These are phyloP conservation scores for Mus caroli DNA, from an alignment of 2,797 vertebrate species.

Conservation along the genomic window DNA sequence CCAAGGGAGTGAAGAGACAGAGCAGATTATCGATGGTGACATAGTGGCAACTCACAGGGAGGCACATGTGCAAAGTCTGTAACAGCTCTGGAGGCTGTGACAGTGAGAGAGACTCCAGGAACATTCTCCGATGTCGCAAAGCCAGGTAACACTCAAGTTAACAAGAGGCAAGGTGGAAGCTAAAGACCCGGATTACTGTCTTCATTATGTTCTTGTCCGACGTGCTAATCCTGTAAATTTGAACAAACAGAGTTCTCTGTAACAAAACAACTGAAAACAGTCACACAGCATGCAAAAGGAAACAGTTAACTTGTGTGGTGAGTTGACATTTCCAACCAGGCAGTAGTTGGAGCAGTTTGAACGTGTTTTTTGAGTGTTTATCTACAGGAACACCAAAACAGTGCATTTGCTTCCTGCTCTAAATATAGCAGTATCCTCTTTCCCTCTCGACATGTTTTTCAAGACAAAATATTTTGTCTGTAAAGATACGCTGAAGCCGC, in stretches of 20 bases:
- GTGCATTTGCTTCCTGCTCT: constrained; percentile 43
- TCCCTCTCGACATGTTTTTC: constrained; percentile 44
- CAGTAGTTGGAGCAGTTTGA: constrained; percentile 34
- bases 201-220: neutral
- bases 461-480: constrained; percentile 73
- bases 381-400: constrained; percentile 41
- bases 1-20: neutral
- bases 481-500: constrained; percentile 25
- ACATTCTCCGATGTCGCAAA: neutral
- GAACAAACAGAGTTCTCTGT: neutral
- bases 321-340: constrained; percentile 13
- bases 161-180: neutral
- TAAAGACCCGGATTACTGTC: neutral
- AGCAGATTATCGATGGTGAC: neutral
- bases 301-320: constrained; percentile 16
- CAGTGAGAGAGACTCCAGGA: neutral
- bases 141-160: neutral
- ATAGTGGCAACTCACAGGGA: constrained; percentile 14
- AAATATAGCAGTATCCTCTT: constrained; percentile 60
- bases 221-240: neutral
- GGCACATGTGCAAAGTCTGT: neutral
- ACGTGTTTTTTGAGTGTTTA: constrained; percentile 46
- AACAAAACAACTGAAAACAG: neutral
- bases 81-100: neutral
- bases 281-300: neutral